phyloP scores from a whole-genome alignment of 2,888 invertebrate species.

The Drosophila trichaetosa region DNA sequence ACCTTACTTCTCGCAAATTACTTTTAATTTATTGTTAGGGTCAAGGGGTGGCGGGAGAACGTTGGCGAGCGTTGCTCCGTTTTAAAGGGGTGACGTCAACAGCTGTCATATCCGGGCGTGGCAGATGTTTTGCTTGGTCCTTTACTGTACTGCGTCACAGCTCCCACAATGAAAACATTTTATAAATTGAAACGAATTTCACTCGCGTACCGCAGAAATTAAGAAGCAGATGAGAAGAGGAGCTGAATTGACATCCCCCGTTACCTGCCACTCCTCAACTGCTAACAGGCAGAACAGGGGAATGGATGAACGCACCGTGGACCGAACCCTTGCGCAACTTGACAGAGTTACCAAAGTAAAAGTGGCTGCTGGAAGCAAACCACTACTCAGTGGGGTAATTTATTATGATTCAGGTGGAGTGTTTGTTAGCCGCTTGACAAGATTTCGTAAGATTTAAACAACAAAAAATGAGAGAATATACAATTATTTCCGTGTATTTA shows the following conservation, averaged over 20 bases:
- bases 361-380: neutral
- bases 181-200: conserved; percentile 73
- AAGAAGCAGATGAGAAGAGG: conserved; percentile 16
- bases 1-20: conserved; percentile 61
- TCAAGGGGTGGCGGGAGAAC: neutral
- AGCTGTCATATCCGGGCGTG: conserved; percentile 60
- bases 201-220: conserved; percentile 34
- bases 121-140: conserved; percentile 43
- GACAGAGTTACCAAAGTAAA: conserved; percentile 9
- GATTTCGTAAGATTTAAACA: neutral
- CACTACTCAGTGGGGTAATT: neutral
- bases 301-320: conserved; percentile 6
- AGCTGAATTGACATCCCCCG: conserved; percentile 6
- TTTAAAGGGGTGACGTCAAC: conserved; percentile 50
- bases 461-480: neutral
- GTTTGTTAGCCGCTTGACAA: neutral
- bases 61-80: neutral
- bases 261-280: conserved; percentile 4
- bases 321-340: conserved; percentile 8
- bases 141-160: conserved; percentile 51
- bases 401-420: neutral
- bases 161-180: conserved; percentile 62
- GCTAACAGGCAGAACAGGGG: neutral
- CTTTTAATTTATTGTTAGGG: conserved; percentile 70
- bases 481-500: neutral